Percentiles rank a stretch among this genome's conserved stretches.
These are phyloP conservation scores for Turnix velox DNA, from an alignment of 2,113 vertebrate species.

Conservation along the genomic window DNA sequence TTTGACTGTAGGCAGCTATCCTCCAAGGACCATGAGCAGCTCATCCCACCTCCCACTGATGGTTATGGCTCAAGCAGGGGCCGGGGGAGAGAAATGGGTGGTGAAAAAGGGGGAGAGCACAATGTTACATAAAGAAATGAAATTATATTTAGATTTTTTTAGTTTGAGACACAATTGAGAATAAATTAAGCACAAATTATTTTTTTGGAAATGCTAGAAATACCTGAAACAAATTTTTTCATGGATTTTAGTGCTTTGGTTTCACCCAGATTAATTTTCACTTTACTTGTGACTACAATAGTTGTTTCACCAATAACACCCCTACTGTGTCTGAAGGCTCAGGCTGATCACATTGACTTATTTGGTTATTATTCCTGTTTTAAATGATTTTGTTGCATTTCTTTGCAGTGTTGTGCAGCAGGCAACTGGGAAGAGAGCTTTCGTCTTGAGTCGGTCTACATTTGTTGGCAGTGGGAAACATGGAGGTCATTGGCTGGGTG, in stretches of 20 bases:
- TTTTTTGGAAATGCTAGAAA: neutral
- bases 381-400: neutral
- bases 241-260: neutral
- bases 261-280: neutral
- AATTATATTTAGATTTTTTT: neutral
- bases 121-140: too few species aligned
- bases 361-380: neutral
- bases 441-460: conserved; percentile 74
- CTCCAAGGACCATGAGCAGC: too few species aligned
- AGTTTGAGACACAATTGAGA: neutral
- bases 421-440: conserved; percentile 34
- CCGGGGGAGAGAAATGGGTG: too few species aligned
- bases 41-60: too few species aligned
- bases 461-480: conserved; percentile 86
- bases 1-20: too few species aligned
- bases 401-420: conserved; percentile 25
- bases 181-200: neutral
- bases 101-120: too few species aligned
- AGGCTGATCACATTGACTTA: neutral
- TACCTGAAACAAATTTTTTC: neutral
- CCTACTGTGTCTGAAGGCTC: neutral
- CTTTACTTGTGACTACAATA: accelerated
- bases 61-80: too few species aligned
- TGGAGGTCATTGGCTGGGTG: conserved; percentile 83
- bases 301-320: neutral